Evolutionary conservation across 2,888 invertebrate genomes (phyloP), one percentile per base, ranked within the genome.

Genomic region (Pseudoips prasinana): DNA sequence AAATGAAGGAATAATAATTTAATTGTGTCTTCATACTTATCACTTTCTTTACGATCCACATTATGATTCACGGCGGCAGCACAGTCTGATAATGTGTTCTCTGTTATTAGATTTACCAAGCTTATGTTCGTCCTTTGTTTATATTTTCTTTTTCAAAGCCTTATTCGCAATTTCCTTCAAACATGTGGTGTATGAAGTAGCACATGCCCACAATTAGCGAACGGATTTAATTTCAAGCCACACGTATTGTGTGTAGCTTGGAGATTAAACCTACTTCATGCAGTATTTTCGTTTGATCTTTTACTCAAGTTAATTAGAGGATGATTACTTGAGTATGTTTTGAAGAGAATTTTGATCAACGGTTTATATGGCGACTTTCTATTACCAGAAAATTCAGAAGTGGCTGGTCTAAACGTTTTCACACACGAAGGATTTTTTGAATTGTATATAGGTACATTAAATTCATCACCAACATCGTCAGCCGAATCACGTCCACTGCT

Each of bases 131-230:
- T 36, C 40, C 49, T 42, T 60, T 64, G 61, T 62, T 61, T 62
- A 57, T 58, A 50, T 62, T 64, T 58, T 60, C 49, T 52, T 61
- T 53, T 54, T 27, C 34, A 52, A 59, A 58, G 41, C 57, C 46
- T 62, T 55, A 56, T 60, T 46, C 29, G 43, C 46, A 61, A 61
- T 61, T 50, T 53, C 50, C 50, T 43, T 24, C 14, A 10, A 29
- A 27, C 39, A 34, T 22, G 33, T 24, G 25, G 17, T 23, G 19
- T 36, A 32, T 39, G 33, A 36, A 39, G 25, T 35, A 20, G 14
- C 39, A 45, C 23, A 30, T 36, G 25, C 24, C 28, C 10, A 23
- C 40, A 42, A 55, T 52, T 55, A 52, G 11, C 10, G 26, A 43
- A 34, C 32, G 25, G 22, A 33, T 37, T 43, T 25, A 20, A 48